phyloP scores from a whole-genome alignment of 2,113 vertebrate species.

The Pao palembangensis region DNA sequence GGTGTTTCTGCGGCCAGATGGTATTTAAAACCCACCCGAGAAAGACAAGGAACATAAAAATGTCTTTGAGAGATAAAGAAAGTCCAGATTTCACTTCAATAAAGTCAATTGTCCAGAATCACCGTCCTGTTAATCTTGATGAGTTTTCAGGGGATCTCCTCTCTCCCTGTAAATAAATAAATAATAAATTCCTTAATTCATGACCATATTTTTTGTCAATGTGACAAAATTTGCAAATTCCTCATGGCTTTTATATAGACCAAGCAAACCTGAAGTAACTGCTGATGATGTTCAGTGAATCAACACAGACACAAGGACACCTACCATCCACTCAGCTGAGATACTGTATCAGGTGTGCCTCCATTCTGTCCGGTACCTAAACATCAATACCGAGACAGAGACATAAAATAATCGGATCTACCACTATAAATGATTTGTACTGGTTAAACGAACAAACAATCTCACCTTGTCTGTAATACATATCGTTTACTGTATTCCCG shows the following conservation, averaged over 20 bases:
- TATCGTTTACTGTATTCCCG: slow-evolving; percentile 87
- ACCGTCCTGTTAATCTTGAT: slow-evolving; percentile 61
- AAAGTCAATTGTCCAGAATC: slow-evolving; percentile 8
- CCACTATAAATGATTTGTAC: background rate
- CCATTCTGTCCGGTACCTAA: slow-evolving; percentile 85
- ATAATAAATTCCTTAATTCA: background rate
- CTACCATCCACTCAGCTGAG: slow-evolving; percentile 80
- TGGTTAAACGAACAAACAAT: background rate
- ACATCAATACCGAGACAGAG: slow-evolving; percentile 19
- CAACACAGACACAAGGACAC: slow-evolving; percentile 29
- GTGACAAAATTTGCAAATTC: no score
- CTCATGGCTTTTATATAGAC: no score
- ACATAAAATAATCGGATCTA: background rate
- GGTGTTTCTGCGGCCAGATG: background rate
- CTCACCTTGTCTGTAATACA: slow-evolving; percentile 80
- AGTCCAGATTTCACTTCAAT: slow-evolving; percentile 6
- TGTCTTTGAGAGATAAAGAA: slow-evolving; percentile 8
- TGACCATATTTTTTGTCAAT: no score
- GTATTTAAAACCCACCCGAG: no score
- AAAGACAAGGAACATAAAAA: background rate
- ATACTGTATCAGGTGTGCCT: slow-evolving; percentile 80
- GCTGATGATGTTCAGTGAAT: background rate
- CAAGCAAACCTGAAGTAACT: no score
- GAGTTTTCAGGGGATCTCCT: slow-evolving; percentile 65
- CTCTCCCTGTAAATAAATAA: slow-evolving; percentile 60